Base-by-base conservation (phyloP, 2,888 invertebrate genomes). In the Platycnemis pennipes region DNA sequence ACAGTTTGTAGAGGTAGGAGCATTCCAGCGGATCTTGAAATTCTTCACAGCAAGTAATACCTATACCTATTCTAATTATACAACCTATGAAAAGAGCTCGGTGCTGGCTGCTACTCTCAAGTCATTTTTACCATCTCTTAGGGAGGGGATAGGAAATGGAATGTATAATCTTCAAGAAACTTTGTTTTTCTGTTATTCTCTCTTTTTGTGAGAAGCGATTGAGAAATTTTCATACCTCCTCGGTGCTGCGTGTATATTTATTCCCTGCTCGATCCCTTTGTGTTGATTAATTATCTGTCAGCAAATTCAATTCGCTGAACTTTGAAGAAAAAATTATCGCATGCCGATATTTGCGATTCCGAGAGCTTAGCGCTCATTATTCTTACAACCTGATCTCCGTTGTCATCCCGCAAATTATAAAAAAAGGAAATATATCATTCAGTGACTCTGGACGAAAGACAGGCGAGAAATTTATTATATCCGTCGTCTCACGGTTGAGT, bases 391-490 rank as follows among this genome's bases (percentile, higher is more conserved):
- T 22, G 26, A 26, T 26, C n/a, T 11, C 37, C 13, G 31, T 31
- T 8, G 13, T 31, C 31, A 69, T 69, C 31, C 31, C n/a, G 31
- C 13, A 2, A 37, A 77, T 63, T 63, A 63, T 13, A 37, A 77
- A 77, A 77, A 63, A n/a, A 22, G 63, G 77, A 77, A 77, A 77
- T 77, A 77, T 77, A 77, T 77, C 37, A 37, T 77, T 31, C 37
- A 37, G 16, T 16, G 16, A 13, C 11, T 31, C 0, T 37, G 77
- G 37, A 37, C 77, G 13, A 77, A 31, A n/a, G 77, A 77, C 77
- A 77, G 16, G 77, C 31, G 31, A 77, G 77, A 77, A 77, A 77
- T 77, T 77, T 77, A 77, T 77, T 31, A 63, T 77, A 77, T 37
- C 77, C 77, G 31, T 2, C 13, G 77, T 37, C 77, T 77, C 77